Conservation (phyloP, 2,888 invertebrate species). For the Pimpla rufipes region DNA sequence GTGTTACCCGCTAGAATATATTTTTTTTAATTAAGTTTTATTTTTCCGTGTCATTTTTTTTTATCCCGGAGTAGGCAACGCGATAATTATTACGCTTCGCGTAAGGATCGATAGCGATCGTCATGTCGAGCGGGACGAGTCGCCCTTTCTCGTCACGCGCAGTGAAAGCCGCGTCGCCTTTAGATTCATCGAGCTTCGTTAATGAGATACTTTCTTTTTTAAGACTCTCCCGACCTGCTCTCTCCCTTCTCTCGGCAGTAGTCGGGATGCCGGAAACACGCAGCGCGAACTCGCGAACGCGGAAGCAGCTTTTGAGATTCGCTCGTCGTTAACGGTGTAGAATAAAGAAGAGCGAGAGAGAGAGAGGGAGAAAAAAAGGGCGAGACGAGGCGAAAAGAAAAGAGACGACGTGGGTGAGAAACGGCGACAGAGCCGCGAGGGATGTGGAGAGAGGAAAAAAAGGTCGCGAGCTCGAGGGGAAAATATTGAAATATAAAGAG, state of each 20-base stretch:
- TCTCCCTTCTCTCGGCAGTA: conserved; percentile 4
- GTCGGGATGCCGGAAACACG: conserved; percentile 63
- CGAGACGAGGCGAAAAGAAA: conserved; percentile 25
- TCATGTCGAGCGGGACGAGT: conserved; percentile 2
- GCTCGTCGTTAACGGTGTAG: conserved; percentile 65
- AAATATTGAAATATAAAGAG: conserved; percentile 49
- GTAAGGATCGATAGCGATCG: conserved; percentile 35
- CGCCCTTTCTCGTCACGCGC: conserved; percentile 21
- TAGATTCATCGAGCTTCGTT: conserved; percentile 66
- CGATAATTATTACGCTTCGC: conserved; percentile 16
- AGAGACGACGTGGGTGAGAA: conserved; percentile 23
- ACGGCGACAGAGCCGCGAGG: neutral
- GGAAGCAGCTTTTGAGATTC: conserved; percentile 64
- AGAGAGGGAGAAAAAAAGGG: conserved; percentile 31
- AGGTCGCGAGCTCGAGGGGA: conserved; percentile 15
- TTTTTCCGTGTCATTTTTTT: neutral
- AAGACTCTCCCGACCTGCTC: conserved; percentile 26
- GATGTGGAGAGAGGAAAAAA: neutral
- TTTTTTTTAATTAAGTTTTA: neutral
- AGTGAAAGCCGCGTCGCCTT: conserved; percentile 46
- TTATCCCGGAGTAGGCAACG: neutral
- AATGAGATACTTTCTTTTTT: conserved; percentile 70
- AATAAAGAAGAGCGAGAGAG: conserved; percentile 46
- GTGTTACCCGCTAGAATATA: neutral
- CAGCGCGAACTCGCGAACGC: conserved; percentile 44